These are phyloP conservation scores for Drosophila carrolli DNA, from an alignment of 1,140 invertebrate genomes.

Conservation along the genomic window DNA sequence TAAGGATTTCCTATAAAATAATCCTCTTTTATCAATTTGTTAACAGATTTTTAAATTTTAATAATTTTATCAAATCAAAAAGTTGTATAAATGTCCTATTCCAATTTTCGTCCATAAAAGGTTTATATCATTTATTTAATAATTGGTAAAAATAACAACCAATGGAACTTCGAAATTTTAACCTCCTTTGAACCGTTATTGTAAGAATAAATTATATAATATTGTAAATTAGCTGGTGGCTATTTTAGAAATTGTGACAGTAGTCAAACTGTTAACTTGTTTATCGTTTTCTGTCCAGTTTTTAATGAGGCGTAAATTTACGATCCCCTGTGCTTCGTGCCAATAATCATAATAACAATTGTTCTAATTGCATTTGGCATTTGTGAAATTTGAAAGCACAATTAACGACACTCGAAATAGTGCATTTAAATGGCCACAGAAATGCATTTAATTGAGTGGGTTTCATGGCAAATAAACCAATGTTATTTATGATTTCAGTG, in stretches of 20 bases:
- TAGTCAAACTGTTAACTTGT: conserved; percentile 14
- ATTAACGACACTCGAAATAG: conserved; percentile 23
- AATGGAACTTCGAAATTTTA: no score
- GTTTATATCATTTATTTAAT: no score
- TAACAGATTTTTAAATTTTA: background rate
- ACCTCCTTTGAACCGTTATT: background rate
- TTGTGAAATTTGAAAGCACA: conserved; percentile 7
- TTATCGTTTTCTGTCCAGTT: conserved; percentile 26
- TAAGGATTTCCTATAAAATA: no score
- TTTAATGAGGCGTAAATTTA: conserved; percentile 50
- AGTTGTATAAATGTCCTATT: no score
- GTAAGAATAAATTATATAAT: no score
- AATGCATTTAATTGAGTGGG: conserved; percentile 27
- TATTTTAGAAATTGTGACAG: conserved; percentile 21
- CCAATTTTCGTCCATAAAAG: no score
- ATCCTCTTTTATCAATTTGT: no score
- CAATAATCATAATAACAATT: conserved; percentile 46
- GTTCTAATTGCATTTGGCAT: conserved; percentile 22
- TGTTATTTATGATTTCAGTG: conserved; percentile 13
- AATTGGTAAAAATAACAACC: no score
- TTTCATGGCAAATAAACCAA: conserved; percentile 24
- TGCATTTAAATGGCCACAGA: conserved; percentile 27
- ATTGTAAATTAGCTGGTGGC: background rate
- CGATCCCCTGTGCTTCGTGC: conserved; percentile 17
- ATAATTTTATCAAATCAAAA: no score